Evolutionary conservation across 2,113 vertebrate species (phyloP).

Genomic region (Himantopus leucocephalus): DNA sequence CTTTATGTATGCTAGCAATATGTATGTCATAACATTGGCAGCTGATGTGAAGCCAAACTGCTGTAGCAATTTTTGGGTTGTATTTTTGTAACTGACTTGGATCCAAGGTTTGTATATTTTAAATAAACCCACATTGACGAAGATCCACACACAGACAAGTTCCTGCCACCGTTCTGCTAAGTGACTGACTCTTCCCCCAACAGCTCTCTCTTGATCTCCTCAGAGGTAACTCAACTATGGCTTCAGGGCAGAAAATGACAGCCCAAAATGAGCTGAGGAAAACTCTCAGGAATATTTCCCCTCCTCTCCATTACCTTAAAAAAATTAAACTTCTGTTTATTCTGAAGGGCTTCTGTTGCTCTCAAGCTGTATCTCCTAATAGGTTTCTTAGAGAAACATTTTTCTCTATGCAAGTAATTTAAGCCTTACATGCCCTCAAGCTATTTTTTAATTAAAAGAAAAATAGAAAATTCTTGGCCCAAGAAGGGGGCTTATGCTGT

Average conservation of each 20-base stretch:
- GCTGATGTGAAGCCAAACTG: not conserved
- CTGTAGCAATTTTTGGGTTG: rapidly evolving
- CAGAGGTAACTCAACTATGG: not conserved
- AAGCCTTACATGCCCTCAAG: not conserved
- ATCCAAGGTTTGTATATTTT: not conserved
- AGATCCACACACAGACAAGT: not conserved
- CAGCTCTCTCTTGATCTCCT: not conserved
- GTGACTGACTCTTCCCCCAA: not conserved
- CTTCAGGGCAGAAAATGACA: not conserved
- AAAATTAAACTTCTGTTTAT: constrained; percentile 35
- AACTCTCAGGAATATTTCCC: not conserved
- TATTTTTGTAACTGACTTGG: not conserved
- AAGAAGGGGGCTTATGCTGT: not conserved
- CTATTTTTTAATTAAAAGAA: constrained; percentile 55
- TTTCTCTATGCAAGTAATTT: constrained; percentile 17
- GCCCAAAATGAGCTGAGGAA: constrained; percentile 5
- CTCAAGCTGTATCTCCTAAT: constrained; percentile 39
- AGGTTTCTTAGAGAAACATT: constrained; percentile 45
- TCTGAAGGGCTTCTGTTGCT: constrained; percentile 39
- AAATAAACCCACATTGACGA: not conserved
- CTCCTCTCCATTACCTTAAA: not conserved
- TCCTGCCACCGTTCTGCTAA: not conserved
- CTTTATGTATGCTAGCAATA: not conserved
- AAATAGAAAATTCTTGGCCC: constrained; percentile 8
- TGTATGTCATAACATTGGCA: not conserved